Percentiles rank a stretch among this genome's conserved stretches.
Conservation (phyloP, 2,797 vertebrate genomes). For the Oreochromis grahami region DNA sequence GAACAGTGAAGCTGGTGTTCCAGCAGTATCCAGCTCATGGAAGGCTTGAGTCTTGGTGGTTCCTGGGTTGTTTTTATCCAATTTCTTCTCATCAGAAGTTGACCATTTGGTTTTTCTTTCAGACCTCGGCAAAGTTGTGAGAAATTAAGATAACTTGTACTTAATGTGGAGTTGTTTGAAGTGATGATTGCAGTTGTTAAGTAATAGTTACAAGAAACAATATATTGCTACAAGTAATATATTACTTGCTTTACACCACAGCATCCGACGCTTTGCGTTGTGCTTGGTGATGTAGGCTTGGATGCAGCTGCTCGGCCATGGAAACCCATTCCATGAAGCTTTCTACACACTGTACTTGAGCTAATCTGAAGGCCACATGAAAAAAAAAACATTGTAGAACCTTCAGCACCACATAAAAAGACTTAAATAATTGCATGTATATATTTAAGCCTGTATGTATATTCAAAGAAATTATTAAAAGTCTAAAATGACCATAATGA, state of each 20-base stretch:
- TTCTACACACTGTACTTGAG: background rate
- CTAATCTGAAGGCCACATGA: background rate
- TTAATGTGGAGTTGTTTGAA: background rate
- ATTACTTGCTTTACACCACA: background rate
- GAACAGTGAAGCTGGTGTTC: background rate
- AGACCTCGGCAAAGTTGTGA: background rate
- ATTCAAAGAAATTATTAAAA: background rate
- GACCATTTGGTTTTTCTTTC: background rate
- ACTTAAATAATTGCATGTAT: background rate
- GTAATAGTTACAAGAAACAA: background rate
- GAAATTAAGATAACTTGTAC: background rate
- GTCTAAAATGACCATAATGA: background rate
- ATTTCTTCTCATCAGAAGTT: background rate
- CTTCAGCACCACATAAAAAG: background rate
- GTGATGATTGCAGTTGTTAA: background rate
- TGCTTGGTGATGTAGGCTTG: background rate
- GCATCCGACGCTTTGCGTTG: background rate
- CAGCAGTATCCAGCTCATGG: background rate
- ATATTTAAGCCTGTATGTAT: background rate
- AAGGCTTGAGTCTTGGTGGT: background rate
- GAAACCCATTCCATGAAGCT: background rate
- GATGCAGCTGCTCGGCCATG: background rate
- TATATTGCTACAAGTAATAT: background rate
- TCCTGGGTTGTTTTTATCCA: background rate
- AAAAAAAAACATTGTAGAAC: fast-evolving